A percentile compares a stretch with the other conserved stretches of the same genome.
Evolutionary conservation across 1,140 invertebrate genomes (phyloP).

Genomic region (Meloidogyne exigua): DNA sequence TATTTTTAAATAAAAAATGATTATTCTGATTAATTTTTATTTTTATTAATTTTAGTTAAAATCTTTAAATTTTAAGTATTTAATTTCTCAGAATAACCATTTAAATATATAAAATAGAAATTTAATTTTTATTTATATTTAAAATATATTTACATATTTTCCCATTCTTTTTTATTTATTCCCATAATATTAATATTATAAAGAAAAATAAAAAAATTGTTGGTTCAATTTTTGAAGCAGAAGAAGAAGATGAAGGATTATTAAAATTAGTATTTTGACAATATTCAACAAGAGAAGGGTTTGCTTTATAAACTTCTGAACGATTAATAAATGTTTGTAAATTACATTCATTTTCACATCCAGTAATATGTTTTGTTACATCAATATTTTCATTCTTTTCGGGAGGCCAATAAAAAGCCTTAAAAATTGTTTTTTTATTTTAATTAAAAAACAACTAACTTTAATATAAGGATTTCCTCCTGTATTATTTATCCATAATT

Average conservation of each 20-base stretch:
- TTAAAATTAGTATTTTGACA: conserved; percentile 20
- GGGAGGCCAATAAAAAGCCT: conserved; percentile 32
- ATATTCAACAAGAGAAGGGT: conserved; percentile 25
- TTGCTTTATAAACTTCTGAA: conserved; percentile 20
- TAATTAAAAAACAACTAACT: conserved; percentile 13
- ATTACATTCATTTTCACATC: conserved; percentile 21
- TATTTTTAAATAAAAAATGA: too few relatives aligned
- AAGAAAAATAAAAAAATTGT: neutral
- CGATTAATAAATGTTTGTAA: conserved; percentile 24
- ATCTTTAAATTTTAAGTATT: too few relatives aligned
- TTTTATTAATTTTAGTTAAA: too few relatives aligned
- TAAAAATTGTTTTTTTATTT: neutral
- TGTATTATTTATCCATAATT: conserved; percentile 35
- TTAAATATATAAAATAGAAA: too few relatives aligned
- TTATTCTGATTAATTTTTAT: too few relatives aligned
- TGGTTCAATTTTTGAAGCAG: too few relatives aligned
- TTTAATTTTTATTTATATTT: too few relatives aligned
- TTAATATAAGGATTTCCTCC: conserved; percentile 34
- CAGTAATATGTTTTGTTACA: conserved; percentile 26
- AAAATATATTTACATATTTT: neutral
- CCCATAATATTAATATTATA: neutral
- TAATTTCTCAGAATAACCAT: too few relatives aligned
- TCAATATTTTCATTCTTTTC: conserved; percentile 4
- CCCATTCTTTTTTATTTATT: neutral
- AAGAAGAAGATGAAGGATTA: neutral